phyloP scores from a whole-genome alignment of 53 echinoderm and acorn worm species.

The Stichopus horrens region DNA sequence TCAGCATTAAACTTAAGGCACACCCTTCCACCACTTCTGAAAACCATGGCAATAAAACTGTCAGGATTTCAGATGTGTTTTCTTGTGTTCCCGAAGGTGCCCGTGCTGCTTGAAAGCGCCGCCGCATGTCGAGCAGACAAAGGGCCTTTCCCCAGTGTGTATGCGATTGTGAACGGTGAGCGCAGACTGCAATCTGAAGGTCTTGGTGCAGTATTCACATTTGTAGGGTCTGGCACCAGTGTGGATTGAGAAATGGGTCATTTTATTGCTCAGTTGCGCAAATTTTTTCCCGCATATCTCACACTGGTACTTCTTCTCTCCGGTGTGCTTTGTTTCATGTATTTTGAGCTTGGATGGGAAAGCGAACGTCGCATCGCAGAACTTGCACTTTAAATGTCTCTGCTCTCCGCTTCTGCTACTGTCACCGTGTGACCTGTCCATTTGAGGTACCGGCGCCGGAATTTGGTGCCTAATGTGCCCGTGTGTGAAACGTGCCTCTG shows the following conservation, averaged over 20 bases:
- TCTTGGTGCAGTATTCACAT: slow-evolving; percentile 6
- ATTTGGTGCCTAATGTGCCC: neutral
- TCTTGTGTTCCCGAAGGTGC: slow-evolving; percentile 1
- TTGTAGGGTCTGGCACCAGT: slow-evolving; percentile 20
- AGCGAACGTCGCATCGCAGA: neutral
- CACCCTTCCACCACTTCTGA: neutral
- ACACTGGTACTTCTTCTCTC: slow-evolving; percentile 19
- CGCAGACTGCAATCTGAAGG: slow-evolving; percentile 12
- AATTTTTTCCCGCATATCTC: slow-evolving; percentile 12
- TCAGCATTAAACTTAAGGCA: no score
- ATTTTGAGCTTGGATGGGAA: slow-evolving; percentile 15
- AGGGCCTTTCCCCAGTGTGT: slow-evolving; percentile 14
- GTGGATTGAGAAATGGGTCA: slow-evolving; percentile 20
- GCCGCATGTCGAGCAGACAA: neutral
- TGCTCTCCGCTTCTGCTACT: no score
- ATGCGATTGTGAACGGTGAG: slow-evolving; percentile 7
- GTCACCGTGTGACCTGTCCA: no score
- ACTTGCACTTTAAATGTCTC: neutral
- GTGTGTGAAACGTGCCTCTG: neutral
- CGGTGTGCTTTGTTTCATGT: slow-evolving; percentile 29
- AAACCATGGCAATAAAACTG: neutral
- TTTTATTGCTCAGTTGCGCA: slow-evolving; percentile 22
- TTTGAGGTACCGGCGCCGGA: no score
- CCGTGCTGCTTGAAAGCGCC: slow-evolving; percentile 20
- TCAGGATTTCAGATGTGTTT: slow-evolving; percentile 11